phyloP scores from a whole-genome alignment of 2,888 invertebrate species.

The Fragum fragum region DNA sequence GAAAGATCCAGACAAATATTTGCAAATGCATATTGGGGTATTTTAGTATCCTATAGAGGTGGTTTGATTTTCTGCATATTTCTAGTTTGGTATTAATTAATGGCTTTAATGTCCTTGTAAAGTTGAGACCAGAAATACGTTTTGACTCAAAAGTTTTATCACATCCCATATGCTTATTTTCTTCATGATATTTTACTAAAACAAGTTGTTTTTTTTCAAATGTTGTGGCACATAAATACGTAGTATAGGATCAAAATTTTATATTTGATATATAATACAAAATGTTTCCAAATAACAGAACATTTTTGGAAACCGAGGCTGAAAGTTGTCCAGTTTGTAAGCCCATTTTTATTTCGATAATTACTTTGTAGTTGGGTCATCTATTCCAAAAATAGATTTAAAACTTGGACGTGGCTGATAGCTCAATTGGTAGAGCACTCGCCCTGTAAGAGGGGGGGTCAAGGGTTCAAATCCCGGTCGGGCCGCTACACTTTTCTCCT shows the following conservation, averaged over 20 bases:
- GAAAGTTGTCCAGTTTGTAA: slow-evolving; percentile 14
- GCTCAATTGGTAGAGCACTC: too few relatives aligned
- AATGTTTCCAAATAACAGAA: slow-evolving; percentile 29
- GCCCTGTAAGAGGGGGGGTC: too few relatives aligned
- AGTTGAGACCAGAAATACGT: slow-evolving; percentile 50
- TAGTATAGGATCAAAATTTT: slow-evolving; percentile 38
- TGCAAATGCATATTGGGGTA: slow-evolving; percentile 60
- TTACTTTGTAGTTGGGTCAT: neutral
- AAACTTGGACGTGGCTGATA: too few relatives aligned
- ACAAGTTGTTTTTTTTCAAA: slow-evolving; percentile 9
- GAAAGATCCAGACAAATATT: slow-evolving; percentile 44
- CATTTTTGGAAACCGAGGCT: slow-evolving; percentile 2
- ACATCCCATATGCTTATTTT: slow-evolving; percentile 40
- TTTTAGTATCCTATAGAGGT: slow-evolving; percentile 53
- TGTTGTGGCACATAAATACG: slow-evolving; percentile 29
- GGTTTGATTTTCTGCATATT: slow-evolving; percentile 27
- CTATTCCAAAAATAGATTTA: too few relatives aligned
- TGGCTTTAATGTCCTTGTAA: slow-evolving; percentile 33
- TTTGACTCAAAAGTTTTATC: slow-evolving; percentile 52
- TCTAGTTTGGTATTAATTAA: slow-evolving; percentile 43
- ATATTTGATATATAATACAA: slow-evolving; percentile 41
- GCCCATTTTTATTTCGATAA: slow-evolving; percentile 17
- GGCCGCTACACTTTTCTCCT: too few relatives aligned
- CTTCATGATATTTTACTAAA: slow-evolving; percentile 45
- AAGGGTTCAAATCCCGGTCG: too few relatives aligned